Evolutionary conservation across 2,113 vertebrate genomes (phyloP), one percentile per base, ranked within the genome.

Genomic region (Salvator merianae): DNA sequence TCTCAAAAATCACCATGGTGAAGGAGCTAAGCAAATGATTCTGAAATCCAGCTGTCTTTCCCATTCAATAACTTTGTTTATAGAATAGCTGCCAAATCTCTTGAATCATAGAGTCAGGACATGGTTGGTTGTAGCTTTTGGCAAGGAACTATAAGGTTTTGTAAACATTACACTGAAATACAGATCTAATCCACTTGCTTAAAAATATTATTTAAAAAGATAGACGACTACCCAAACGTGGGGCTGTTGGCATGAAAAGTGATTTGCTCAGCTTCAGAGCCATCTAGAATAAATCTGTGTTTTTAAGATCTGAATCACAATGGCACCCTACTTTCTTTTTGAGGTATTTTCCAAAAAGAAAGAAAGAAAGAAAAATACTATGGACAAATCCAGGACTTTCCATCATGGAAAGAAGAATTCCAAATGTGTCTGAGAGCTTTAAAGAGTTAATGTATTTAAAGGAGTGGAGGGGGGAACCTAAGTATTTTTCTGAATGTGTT

Each of bases 101-200:
- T 0, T 94, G 93, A 95, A 79, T 94, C 93, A 93, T 81, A 8
- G 32, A 90, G 82, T 94, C 93, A 91, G 77, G 88, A 93, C 90
- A 91, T 93, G 90, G 86, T 89, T 20, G 28, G 53, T 91, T 93
- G 88, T 90, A 3, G 79, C 86, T 87, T 88, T 90, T 94, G 89
- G 91, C 86, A 86, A 47, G 34, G 79, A 18, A 30, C 43, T 43
- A 59, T 32, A 82, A 59, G 65, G 34, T 4, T 90, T 78, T 91
- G 26, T 14, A 26, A 86, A 86, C 82, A 73, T 89, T 79, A 86
- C n/a, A 47, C 92, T 77, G 85, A 90, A 88, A 79, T 77, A 70
- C 4, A 89, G 86, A 43, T 83, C 82, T 62, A 34, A 55, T 36
- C 77, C 38, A 59, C 3, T 12, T 69, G 69, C 32, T 76, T 8